phyloP scores from a whole-genome alignment of 35 echinoderm and acorn worm genomes.

The Nesometra sesokonis region DNA sequence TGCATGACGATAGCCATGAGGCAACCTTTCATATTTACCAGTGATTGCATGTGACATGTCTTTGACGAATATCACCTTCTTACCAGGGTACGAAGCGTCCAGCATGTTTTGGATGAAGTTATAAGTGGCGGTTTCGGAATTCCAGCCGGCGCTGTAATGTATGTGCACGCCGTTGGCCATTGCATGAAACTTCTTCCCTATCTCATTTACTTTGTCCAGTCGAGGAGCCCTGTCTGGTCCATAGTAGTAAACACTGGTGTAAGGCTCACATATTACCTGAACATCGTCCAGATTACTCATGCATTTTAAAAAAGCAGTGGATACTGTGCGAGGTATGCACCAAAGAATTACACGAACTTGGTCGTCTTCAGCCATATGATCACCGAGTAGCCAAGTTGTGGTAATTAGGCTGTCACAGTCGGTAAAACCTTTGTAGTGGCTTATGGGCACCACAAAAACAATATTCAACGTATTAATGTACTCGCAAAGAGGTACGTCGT shows the following conservation, averaged over 20 bases:
- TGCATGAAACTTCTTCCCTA: no score
- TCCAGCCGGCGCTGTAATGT: background rate
- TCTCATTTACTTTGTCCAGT: background rate
- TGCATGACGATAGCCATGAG: constrained; percentile 27
- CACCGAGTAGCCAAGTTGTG: no score
- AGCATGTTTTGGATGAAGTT: background rate
- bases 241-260: background rate
- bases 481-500: no score
- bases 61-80: constrained; percentile 18
- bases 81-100: constrained; percentile 2
- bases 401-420: no score
- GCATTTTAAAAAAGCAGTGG: background rate
- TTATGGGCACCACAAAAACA: no score
- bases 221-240: background rate
- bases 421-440: no score
- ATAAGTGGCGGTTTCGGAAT: background rate
- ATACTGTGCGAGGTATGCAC: background rate
- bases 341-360: background rate
- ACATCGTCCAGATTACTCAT: background rate
- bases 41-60: constrained; percentile 7
- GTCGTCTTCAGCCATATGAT: background rate
- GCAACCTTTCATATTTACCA: background rate
- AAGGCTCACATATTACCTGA: background rate
- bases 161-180: background rate
- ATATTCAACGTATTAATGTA: no score